Percentiles rank a stretch among this genome's conserved stretches.
Conservation (phyloP, 2,797 vertebrate genomes). For the Chelidonichthys spinosus region DNA sequence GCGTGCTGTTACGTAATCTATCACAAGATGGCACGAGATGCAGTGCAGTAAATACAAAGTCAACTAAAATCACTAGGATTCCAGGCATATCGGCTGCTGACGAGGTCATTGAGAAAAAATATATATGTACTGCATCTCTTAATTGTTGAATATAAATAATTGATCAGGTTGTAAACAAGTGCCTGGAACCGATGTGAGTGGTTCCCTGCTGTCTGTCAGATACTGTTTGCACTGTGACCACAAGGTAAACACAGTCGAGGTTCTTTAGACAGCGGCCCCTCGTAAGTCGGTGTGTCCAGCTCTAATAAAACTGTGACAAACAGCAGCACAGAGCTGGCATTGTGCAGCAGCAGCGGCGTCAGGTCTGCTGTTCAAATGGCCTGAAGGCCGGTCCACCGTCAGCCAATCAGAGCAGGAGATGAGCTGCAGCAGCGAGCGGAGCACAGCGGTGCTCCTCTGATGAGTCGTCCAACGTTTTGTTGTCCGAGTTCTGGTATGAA, state of each 20-base stretch:
- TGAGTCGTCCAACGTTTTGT: constrained; percentile 37
- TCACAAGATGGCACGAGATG: constrained; percentile 34
- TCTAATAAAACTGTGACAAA: constrained; percentile 56
- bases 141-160: not conserved
- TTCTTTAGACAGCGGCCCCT: constrained; percentile 30
- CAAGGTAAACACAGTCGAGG: constrained; percentile 46
- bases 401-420: constrained; percentile 69
- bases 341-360: constrained; percentile 55
- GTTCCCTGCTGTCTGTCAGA: constrained; percentile 9
- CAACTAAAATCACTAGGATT: not conserved
- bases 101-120: not conserved
- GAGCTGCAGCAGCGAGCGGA: constrained; percentile 30
- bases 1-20: constrained; percentile 40
- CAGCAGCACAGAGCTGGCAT: constrained; percentile 52
- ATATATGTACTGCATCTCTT: not conserved
- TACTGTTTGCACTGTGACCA: constrained; percentile 34
- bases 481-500: constrained; percentile 6
- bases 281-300: constrained; percentile 34
- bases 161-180: not conserved
- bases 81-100: not conserved
- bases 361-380: constrained; percentile 55
- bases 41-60: not conserved
- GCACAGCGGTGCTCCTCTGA: constrained; percentile 32
- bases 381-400: constrained; percentile 56
- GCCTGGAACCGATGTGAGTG: not conserved